Evolutionary conservation across 1,140 invertebrate species (phyloP).

Genomic region (Cydia strobilella): DNA sequence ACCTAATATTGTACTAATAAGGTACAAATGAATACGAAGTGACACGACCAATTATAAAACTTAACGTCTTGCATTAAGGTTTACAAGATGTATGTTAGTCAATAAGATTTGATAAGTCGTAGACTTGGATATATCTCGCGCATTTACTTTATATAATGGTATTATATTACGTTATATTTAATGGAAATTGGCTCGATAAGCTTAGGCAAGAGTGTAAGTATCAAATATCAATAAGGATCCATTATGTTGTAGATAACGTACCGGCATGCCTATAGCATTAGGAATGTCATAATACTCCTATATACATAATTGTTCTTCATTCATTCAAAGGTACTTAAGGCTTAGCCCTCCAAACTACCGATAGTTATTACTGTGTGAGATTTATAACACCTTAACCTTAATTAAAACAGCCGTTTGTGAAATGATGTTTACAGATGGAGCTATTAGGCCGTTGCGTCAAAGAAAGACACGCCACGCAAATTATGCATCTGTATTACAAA

Average conservation of each 20-base stretch:
- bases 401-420: conserved; percentile 4
- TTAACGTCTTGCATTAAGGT: neutral
- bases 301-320: neutral
- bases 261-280: conserved; percentile 18
- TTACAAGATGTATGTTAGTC: neutral
- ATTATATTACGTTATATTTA: too few species aligned
- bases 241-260: neutral
- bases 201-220: neutral
- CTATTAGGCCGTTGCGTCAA: neutral
- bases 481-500: too few species aligned
- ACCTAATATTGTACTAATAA: neutral
- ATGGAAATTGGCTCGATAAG: neutral
- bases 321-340: neutral
- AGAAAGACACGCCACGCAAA: conserved; percentile 74
- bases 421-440: neutral
- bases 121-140: neutral
- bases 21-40: neutral
- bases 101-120: neutral
- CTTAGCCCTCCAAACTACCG: neutral
- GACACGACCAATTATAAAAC: neutral
- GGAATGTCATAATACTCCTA: conserved; percentile 26
- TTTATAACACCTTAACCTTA: neutral
- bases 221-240: neutral
- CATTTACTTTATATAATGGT: too few species aligned
- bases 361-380: neutral